Evolutionary conservation across 1,140 invertebrate species (phyloP).

Genomic region (Cryptotermes secundus): DNA sequence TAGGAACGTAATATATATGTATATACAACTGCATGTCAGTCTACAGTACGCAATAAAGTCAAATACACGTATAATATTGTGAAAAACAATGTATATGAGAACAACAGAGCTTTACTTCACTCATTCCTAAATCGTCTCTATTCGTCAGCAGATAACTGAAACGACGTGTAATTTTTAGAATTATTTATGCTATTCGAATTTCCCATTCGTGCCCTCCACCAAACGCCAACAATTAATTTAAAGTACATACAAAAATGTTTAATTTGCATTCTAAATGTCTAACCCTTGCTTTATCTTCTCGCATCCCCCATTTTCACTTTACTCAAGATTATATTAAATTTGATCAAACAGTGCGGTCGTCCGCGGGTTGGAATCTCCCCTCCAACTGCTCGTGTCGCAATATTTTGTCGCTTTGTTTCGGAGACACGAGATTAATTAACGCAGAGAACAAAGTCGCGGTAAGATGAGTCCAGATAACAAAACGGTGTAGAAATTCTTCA

Average conservation of each 20-base stretch:
- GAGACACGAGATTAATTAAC: slow-evolving; percentile 13
- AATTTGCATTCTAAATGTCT: slow-evolving; percentile 14
- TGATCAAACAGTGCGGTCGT: not conserved
- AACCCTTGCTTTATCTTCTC: not conserved
- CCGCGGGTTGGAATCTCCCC: not conserved
- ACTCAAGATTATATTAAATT: slow-evolving; percentile 2
- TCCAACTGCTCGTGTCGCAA: not conserved
- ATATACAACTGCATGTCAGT: not conserved
- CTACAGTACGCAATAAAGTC: not conserved
- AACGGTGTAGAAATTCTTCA: not conserved
- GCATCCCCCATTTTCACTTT: not conserved
- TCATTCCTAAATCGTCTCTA: not conserved
- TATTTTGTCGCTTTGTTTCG: slow-evolving; percentile 17
- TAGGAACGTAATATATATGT: no score
- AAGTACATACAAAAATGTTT: not conserved
- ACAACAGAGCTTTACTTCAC: not conserved
- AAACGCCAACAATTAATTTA: not conserved
- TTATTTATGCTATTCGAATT: not conserved
- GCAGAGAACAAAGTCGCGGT: slow-evolving; percentile 1
- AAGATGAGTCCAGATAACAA: not conserved
- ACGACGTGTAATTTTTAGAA: not conserved
- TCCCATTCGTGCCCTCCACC: not conserved
- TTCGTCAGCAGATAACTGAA: not conserved
- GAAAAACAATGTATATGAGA: not conserved
- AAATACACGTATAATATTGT: not conserved